Base-by-base conservation (phyloP, 2,888 invertebrate genomes). In the Lissonota sp. region DNA sequence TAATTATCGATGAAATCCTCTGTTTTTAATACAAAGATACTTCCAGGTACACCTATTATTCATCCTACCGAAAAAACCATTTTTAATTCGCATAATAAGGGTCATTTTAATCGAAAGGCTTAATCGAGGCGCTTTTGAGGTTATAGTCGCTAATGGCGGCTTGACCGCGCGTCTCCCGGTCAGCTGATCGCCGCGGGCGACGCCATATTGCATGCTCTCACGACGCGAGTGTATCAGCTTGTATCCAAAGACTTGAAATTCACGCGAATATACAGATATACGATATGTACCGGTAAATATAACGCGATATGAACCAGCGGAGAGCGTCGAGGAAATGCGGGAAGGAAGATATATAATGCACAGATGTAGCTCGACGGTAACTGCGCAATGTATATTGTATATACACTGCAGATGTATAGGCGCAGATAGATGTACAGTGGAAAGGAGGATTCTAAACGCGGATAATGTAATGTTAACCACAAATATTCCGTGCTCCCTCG, bases 381-480 rank as follows among this genome's bases (percentile, higher is more conserved):
- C 77, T 70, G 79, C 64, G 84, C 79, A 82, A 88, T 53, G 14
- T 53, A 49, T 10, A 49, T n/a, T 12, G 12, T 49, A 14, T 53
- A 14, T 84, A 55, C 26, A 86, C 84, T 74, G 82, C 83, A 87
- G 85, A 86, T 86, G 84, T 82, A 84, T 83, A 76, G 69, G 80
- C 55, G 76, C 78, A 85, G 87, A 86, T 87, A 87, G 86, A 88
- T 79, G 84, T 78, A 72, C 82, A 49, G 12, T 79, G 84, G 86
- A 80, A 84, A 69, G 74, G 83, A 80, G 84, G 86, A 87, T 87
- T 86, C 86, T 87, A 84, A 85, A 84, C 82, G 84, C 84, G 84
- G 83, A 87, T 89, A 88, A 87, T 86, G 84, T 83, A 84, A 86
- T 84, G 83, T 80, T 83, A 79, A 83, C 82, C 82, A 78, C 88